phyloP scores from a whole-genome alignment of 2,113 vertebrate species.

The Stegastes partitus region DNA sequence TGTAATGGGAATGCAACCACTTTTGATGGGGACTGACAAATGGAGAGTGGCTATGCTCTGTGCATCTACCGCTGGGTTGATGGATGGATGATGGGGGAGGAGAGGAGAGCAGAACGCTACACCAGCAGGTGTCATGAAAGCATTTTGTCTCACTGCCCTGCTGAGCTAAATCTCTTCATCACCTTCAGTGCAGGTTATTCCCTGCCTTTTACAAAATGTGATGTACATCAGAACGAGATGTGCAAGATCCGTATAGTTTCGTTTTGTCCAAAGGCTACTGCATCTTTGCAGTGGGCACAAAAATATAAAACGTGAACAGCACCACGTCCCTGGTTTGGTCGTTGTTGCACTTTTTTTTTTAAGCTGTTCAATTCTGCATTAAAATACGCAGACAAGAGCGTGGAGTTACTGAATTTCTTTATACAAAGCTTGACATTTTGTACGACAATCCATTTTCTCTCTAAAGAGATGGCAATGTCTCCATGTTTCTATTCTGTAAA shows the following conservation, averaged over 20 bases:
- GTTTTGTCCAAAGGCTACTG: not conserved
- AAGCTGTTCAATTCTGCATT: too few relatives aligned
- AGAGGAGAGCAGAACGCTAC: conserved; percentile 40
- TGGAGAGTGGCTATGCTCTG: conserved; percentile 51
- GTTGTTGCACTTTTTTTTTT: too few relatives aligned
- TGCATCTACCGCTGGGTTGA: conserved; percentile 66
- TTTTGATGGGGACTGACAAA: conserved; percentile 70
- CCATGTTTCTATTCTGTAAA: not conserved
- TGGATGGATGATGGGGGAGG: conserved; percentile 68
- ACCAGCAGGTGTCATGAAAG: conserved; percentile 80
- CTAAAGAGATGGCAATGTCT: conserved; percentile 7
- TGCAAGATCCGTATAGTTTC: not conserved
- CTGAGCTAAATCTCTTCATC: conserved; percentile 43
- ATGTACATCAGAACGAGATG: conserved; percentile 8
- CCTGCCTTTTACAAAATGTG: conserved; percentile 27
- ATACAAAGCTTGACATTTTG: not conserved
- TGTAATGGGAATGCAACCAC: conserved; percentile 70
- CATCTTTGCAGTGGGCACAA: conserved; percentile 2
- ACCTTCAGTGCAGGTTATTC: conserved; percentile 40
- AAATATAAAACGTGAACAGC: not conserved
- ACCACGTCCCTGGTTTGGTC: too few relatives aligned
- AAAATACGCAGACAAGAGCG: too few relatives aligned
- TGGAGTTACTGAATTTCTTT: not conserved
- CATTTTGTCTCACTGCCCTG: conserved; percentile 63
- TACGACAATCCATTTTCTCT: not conserved